Percentiles rank a stretch among this genome's conserved stretches.
phyloP scores from a whole-genome alignment of 1,140 invertebrate species.

The Nasonia vitripennis region DNA sequence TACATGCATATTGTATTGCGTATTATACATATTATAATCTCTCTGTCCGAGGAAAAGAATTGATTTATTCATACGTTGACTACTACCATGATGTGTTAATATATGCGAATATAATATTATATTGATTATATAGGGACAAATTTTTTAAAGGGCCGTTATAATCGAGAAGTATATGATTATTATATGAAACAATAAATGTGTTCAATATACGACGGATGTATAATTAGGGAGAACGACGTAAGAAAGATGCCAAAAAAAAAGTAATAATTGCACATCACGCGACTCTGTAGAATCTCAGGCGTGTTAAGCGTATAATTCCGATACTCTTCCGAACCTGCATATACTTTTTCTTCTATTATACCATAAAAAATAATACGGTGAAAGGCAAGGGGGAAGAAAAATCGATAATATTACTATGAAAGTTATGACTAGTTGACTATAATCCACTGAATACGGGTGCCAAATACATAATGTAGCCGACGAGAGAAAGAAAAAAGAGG shows the following conservation, averaged over 20 bases:
- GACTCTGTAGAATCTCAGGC: no score
- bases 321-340: background rate
- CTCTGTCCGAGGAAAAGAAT: background rate
- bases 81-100: background rate
- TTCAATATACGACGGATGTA: background rate
- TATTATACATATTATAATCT: background rate
- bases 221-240: background rate
- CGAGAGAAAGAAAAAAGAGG: no score
- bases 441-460: constrained; percentile 11
- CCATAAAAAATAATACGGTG: background rate
- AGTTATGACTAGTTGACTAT: constrained; percentile 14
- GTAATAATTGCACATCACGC: background rate
- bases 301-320: background rate
- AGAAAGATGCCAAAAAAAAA: background rate
- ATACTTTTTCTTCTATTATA: background rate
- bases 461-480: background rate
- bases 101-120: background rate
- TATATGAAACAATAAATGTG: constrained; percentile 5
- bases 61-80: background rate
- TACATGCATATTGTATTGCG: background rate
- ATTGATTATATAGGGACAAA: background rate
- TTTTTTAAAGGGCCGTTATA: background rate
- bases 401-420: constrained; percentile 5
- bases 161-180: background rate
- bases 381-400: background rate